Evolutionary conservation across 2,888 invertebrate species (phyloP).

Genomic region (Acanthosepion lycidas): DNA sequence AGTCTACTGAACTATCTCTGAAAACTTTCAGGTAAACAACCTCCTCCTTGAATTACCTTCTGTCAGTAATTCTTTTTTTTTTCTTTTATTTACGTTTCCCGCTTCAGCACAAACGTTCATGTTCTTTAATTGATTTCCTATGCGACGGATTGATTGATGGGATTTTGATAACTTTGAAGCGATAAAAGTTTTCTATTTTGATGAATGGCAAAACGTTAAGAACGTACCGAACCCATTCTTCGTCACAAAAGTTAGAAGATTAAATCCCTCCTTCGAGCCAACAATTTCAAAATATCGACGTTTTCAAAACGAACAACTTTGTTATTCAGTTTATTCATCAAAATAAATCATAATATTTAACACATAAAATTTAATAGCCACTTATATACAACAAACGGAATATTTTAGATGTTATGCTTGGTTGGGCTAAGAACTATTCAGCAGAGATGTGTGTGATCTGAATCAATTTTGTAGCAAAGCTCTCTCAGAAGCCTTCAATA

Average conservation of each 20-base stretch:
- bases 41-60: no score
- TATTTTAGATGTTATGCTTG: no score
- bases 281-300: not conserved
- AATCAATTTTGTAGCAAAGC: no score
- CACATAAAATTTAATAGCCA: not conserved
- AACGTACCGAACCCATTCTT: not conserved
- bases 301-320: not conserved
- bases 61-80: no score
- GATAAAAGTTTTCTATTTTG: not conserved
- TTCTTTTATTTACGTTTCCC: not conserved
- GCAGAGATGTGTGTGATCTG: no score
- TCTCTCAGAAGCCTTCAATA: no score
- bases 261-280: not conserved
- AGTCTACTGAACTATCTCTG: no score
- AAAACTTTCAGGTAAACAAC: no score
- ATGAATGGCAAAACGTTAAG: not conserved
- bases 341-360: not conserved
- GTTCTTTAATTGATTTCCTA: not conserved
- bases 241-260: not conserved
- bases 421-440: no score
- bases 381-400: no score
- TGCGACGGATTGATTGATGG: not conserved
- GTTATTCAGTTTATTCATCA: not conserved
- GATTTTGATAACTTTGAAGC: not conserved
- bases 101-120: not conserved